Percentiles rank a stretch among this genome's conserved stretches.
phyloP scores from a whole-genome alignment of 2,888 invertebrate species.

The Exephanes ischioxanthus region DNA sequence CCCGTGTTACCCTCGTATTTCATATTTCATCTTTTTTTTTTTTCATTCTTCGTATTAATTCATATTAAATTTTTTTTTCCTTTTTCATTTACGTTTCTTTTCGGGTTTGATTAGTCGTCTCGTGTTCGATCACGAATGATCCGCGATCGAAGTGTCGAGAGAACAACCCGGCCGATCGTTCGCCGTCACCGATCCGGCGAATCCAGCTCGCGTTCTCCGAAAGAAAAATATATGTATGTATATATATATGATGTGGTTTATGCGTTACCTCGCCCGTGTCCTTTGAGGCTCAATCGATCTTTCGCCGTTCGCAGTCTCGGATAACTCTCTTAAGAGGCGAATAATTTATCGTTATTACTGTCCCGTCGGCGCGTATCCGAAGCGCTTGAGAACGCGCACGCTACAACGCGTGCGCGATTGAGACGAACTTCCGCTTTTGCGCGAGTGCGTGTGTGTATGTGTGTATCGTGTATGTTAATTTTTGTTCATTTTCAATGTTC shows the following conservation, averaged over 20 bases:
- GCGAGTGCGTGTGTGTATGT: not conserved
- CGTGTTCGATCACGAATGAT: slow-evolving; percentile 30
- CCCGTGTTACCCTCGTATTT: not conserved
- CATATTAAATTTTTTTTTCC: not conserved
- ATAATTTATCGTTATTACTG: not conserved
- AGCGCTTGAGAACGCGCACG: slow-evolving; percentile 72
- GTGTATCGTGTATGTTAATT: not conserved
- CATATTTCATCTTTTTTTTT: slow-evolving; percentile 36
- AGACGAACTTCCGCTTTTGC: not conserved
- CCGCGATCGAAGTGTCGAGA: not conserved
- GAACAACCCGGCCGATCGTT: not conserved
- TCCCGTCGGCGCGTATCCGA: slow-evolving; percentile 1
- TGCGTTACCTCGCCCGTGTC: slow-evolving; percentile 34
- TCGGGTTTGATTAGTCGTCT: slow-evolving; percentile 31
- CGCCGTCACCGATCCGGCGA: slow-evolving; percentile 66
- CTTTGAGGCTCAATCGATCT: slow-evolving; percentile 18
- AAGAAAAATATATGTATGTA: slow-evolving; percentile 76
- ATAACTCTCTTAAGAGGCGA: slow-evolving; percentile 7
- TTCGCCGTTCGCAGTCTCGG: slow-evolving; percentile 13
- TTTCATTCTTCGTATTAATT: slow-evolving; percentile 27
- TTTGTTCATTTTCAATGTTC: slow-evolving; percentile 9
- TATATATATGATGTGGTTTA: slow-evolving; percentile 71
- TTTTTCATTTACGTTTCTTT: slow-evolving; percentile 50
- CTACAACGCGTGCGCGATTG: slow-evolving; percentile 79
- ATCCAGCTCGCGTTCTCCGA: slow-evolving; percentile 77